Percentiles rank a stretch among this genome's conserved stretches.
These are phyloP conservation scores for Bradynema listronoti DNA, from an alignment of 1,140 invertebrate genomes.

Conservation along the genomic window DNA sequence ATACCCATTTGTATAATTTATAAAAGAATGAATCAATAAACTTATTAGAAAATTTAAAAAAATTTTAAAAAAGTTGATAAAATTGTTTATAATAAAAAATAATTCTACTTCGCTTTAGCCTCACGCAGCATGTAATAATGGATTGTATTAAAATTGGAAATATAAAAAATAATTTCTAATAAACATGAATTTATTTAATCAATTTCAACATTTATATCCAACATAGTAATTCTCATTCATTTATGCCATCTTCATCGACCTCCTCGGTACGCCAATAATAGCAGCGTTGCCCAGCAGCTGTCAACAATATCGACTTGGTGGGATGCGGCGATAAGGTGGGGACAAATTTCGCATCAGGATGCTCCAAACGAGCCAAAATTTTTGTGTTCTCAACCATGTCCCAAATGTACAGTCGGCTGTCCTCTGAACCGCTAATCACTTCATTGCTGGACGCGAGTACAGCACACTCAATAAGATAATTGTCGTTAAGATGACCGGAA, in stretches of 20 bases:
- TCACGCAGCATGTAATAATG: too few species aligned
- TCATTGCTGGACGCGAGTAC: conserved; percentile 37
- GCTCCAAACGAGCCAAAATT: conserved; percentile 22
- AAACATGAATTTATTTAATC: too few species aligned
- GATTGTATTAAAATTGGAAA: too few species aligned
- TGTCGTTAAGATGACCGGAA: conserved; percentile 27
- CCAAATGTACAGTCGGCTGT: conserved; percentile 34
- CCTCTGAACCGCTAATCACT: conserved; percentile 36
- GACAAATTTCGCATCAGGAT: conserved; percentile 34
- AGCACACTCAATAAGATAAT: conserved; percentile 35
- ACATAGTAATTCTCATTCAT: too few species aligned
- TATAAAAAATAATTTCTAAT: too few species aligned
- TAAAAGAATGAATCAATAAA: too few species aligned
- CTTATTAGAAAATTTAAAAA: too few species aligned
- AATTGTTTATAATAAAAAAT: too few species aligned
- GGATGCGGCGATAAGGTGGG: conserved; percentile 40
- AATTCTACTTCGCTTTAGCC: too few species aligned
- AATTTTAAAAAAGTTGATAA: too few species aligned
- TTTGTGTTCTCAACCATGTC: conserved; percentile 31
- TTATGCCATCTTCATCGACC: conserved; percentile 16
- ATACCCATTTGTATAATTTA: too few species aligned
- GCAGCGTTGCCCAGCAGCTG: conserved; percentile 29
- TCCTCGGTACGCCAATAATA: conserved; percentile 33
- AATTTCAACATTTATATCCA: too few species aligned
- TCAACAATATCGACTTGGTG: conserved; percentile 24